Conservation (phyloP, 2,113 vertebrate species). For the Amblyopsis rosae region DNA sequence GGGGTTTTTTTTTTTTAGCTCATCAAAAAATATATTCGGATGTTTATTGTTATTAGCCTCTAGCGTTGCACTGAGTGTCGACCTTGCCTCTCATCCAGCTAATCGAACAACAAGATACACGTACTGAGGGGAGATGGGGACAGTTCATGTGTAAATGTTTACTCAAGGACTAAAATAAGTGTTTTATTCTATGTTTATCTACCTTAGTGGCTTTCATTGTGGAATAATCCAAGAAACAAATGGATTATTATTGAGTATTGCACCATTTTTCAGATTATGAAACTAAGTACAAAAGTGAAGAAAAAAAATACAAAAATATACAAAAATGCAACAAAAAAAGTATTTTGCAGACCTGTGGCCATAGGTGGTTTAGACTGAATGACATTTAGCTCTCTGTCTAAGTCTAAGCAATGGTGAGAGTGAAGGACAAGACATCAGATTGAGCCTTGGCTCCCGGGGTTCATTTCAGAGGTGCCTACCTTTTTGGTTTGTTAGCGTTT, state of each 20-base stretch:
- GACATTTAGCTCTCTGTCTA: slow-evolving; percentile 47
- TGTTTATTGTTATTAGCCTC: slow-evolving; percentile 87
- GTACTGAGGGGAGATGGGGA: slow-evolving; percentile 83
- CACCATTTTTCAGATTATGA: slow-evolving; percentile 85
- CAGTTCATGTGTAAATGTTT: slow-evolving; percentile 97
- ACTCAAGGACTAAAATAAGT: slow-evolving; percentile 94
- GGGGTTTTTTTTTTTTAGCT: slow-evolving; percentile 73
- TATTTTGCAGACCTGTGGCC: slow-evolving; percentile 90
- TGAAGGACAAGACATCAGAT: slow-evolving; percentile 80
- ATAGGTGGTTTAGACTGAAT: slow-evolving; percentile 79
- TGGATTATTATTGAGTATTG: slow-evolving; percentile 88
- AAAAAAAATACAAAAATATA: slow-evolving; percentile 47
- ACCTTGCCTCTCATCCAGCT: slow-evolving; percentile 86
- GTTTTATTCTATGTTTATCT: slow-evolving; percentile 89
- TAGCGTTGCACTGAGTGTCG: slow-evolving; percentile 97
- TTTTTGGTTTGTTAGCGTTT: slow-evolving; percentile 75
- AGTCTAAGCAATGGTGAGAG: slow-evolving; percentile 61
- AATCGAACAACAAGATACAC: slow-evolving; percentile 79
- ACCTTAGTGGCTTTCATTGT: slow-evolving; percentile 96
- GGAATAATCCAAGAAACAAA: slow-evolving; percentile 88
- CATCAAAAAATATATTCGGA: slow-evolving; percentile 73
- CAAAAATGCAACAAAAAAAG: slow-evolving; percentile 73
- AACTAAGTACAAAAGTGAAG: slow-evolving; percentile 68
- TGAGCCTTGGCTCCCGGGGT: slow-evolving; percentile 82
- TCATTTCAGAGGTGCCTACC: slow-evolving; percentile 91